A percentile compares a stretch with the other conserved stretches of the same genome.
Evolutionary conservation across 2,113 vertebrate genomes (phyloP).

Genomic region (Tetrax tetrax): DNA sequence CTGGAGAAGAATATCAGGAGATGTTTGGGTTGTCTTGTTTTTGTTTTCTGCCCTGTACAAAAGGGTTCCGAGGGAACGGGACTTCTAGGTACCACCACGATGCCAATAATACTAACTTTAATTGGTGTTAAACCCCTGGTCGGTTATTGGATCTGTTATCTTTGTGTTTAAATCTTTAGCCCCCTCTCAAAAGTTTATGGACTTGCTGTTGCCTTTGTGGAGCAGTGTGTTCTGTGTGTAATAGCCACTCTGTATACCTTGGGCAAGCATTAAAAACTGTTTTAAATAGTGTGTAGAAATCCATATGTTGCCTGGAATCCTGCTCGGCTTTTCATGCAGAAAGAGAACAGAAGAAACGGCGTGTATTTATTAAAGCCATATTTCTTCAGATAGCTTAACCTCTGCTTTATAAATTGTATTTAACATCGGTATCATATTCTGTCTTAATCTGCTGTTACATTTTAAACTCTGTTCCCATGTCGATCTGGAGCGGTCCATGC

Average conservation of each 20-base stretch:
- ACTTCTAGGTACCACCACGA: not conserved
- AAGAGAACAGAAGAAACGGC: slow-evolving; percentile 36
- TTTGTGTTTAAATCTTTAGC: not conserved
- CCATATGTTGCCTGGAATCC: slow-evolving; percentile 32
- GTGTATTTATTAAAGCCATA: slow-evolving; percentile 48
- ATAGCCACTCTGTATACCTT: not conserved
- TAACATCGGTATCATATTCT: slow-evolving; percentile 48
- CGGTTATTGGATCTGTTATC: not conserved
- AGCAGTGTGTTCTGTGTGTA: not conserved
- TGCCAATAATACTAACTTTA: not conserved
- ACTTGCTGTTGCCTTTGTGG: not conserved
- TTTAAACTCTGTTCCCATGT: slow-evolving; percentile 41
- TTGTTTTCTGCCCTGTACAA: not conserved
- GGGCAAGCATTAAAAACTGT: not conserved
- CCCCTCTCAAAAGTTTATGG: not conserved
- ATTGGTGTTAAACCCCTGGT: not conserved
- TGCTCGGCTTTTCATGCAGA: slow-evolving; percentile 22
- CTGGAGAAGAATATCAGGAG: not conserved
- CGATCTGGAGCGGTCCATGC: not conserved
- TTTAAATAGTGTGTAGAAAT: not conserved
- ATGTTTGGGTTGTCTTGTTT: not conserved
- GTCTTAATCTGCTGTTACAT: slow-evolving; percentile 41
- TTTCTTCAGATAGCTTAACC: slow-evolving; percentile 49
- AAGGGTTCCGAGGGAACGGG: not conserved
- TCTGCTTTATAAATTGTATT: slow-evolving; percentile 49